These are phyloP conservation scores for Ondatra zibethicus DNA, from an alignment of 2,113 vertebrate genomes.

Conservation along the genomic window DNA sequence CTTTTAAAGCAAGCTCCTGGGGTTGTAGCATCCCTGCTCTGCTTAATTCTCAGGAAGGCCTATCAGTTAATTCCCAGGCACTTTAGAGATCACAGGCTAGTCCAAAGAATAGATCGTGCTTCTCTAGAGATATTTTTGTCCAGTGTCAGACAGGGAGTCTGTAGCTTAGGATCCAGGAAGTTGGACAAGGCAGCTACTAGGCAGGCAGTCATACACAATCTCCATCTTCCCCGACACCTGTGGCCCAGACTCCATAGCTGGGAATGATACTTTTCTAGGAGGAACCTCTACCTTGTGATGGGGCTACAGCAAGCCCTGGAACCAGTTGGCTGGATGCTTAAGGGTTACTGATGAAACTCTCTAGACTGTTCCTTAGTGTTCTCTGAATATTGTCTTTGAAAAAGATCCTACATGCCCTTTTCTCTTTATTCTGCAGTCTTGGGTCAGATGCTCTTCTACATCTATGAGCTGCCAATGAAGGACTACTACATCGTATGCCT, in stretches of 20 bases:
- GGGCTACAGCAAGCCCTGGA: background rate
- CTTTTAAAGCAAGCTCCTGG: background rate
- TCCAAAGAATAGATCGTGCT: background rate
- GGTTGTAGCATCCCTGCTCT: background rate
- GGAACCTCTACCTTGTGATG: background rate
- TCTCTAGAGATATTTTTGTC: background rate
- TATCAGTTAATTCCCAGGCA: background rate
- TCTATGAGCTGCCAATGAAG: background rate
- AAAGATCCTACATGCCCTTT: background rate
- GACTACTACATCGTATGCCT: background rate
- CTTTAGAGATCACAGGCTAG: background rate
- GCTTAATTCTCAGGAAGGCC: background rate
- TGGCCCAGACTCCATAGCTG: background rate
- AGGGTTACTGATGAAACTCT: background rate
- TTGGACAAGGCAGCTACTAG: background rate
- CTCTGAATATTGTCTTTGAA: background rate
- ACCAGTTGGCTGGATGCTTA: background rate
- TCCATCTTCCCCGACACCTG: background rate
- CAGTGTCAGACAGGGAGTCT: background rate
- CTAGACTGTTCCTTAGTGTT: background rate
- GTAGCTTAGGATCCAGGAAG: background rate
- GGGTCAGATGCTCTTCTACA: background rate
- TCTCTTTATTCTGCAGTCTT: background rate
- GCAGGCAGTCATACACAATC: background rate
- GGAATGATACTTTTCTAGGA: background rate